These are phyloP conservation scores for Phodopus roborovskii DNA, from an alignment of 2,113 vertebrate genomes.

Conservation along the genomic window DNA sequence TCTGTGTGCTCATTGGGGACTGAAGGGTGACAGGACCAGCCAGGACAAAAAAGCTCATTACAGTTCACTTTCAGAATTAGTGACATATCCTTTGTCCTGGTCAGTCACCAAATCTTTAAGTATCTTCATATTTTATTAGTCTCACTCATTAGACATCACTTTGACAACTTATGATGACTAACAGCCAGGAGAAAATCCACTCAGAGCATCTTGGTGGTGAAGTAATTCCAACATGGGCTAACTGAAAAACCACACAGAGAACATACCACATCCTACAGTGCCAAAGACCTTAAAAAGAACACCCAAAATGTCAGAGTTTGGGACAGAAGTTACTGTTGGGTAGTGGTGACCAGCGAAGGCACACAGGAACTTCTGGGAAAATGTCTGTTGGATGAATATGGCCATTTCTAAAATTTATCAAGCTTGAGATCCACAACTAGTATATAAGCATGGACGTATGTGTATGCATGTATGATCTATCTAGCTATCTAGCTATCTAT, in stretches of 20 bases:
- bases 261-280: not conserved
- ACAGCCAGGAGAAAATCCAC: not conserved
- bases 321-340: not conserved
- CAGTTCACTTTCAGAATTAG: constrained; percentile 77
- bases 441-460: not conserved
- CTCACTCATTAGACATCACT: constrained; percentile 74
- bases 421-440: not conserved
- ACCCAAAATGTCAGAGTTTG: not conserved
- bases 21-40: too few relatives aligned
- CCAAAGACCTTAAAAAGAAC: not conserved
- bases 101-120: constrained; percentile 72
- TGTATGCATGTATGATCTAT: not conserved
- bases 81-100: constrained; percentile 49
- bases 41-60: too few relatives aligned
- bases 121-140: constrained; percentile 77
- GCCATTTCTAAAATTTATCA: not conserved
- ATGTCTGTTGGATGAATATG: not conserved
- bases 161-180: constrained; percentile 34
- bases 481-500: not conserved
- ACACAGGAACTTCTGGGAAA: not conserved
- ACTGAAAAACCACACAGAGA: not conserved
- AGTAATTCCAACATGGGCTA: not conserved
- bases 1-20: too few relatives aligned
- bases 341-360: not conserved
- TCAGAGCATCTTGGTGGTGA: not conserved